These are phyloP conservation scores for Dorcus hopei DNA, from an alignment of 2,888 invertebrate species.

Conservation along the genomic window DNA sequence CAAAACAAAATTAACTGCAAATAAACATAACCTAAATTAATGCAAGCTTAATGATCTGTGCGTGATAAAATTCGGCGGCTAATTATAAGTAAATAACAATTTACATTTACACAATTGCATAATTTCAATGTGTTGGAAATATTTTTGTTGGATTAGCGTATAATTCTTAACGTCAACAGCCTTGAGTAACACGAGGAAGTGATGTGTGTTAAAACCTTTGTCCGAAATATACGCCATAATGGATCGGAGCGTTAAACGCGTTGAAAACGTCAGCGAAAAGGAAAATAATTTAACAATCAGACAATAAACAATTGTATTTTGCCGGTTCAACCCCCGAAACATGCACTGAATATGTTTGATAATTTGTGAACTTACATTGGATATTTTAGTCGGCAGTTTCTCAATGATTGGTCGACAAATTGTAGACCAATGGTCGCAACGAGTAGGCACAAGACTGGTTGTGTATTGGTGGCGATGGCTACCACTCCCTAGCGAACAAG, in stretches of 20 bases:
- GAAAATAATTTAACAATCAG: slow-evolving; percentile 21
- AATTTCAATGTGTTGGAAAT: too few relatives aligned
- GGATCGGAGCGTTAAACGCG: slow-evolving; percentile 14
- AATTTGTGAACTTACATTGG: slow-evolving; percentile 74
- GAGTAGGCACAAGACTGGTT: slow-evolving; percentile 62
- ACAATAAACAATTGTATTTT: slow-evolving; percentile 37
- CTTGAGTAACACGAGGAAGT: too few relatives aligned
- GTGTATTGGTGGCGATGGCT: slow-evolving; percentile 69
- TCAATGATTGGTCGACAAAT: slow-evolving; percentile 87
- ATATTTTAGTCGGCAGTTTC: slow-evolving; percentile 71
- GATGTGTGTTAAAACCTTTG: slow-evolving; percentile 6
- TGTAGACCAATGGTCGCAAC: slow-evolving; percentile 82
- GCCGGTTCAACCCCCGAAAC: slow-evolving; percentile 42
- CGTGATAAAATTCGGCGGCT: too few relatives aligned
- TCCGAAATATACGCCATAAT: slow-evolving; percentile 22
- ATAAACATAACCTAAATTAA: slow-evolving; percentile 8
- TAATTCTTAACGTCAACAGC: too few relatives aligned
- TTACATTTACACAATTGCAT: too few relatives aligned
- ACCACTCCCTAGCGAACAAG: slow-evolving; percentile 59
- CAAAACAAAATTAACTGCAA: not conserved
- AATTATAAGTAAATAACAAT: too few relatives aligned
- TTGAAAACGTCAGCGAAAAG: slow-evolving; percentile 18
- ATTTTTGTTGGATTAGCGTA: too few relatives aligned
- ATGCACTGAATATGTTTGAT: slow-evolving; percentile 54
- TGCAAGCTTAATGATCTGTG: not conserved